Percentiles rank a stretch among this genome's conserved stretches.
Conservation (phyloP, 2,113 vertebrate species). For the Formicarius rufipectus region DNA sequence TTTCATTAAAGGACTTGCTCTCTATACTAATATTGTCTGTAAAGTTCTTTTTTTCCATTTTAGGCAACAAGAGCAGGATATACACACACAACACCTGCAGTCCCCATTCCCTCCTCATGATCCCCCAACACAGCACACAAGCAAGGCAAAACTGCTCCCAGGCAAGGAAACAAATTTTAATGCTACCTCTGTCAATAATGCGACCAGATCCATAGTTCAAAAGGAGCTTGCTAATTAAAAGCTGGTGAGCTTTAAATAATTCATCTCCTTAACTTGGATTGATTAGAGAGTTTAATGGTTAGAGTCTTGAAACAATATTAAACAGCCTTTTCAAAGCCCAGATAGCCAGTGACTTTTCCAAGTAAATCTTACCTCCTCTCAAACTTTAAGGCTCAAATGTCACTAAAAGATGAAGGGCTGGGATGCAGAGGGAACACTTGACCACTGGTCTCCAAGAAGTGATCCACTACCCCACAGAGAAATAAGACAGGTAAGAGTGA, state of each 20-base stretch:
- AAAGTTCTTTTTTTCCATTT: too few species aligned
- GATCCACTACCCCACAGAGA: background rate
- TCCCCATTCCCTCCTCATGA: background rate
- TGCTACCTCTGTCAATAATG: constrained; percentile 91
- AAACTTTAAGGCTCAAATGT: constrained; percentile 26
- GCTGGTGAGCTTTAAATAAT: constrained; percentile 97
- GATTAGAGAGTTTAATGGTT: constrained; percentile 96
- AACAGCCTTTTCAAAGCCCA: constrained; percentile 87
- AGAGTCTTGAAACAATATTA: constrained; percentile 96
- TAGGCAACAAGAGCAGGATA: background rate
- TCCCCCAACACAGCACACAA: background rate
- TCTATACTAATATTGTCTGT: too few species aligned
- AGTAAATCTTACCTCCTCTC: constrained; percentile 23
- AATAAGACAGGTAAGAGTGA: background rate
- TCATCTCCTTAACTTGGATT: constrained; percentile 99
- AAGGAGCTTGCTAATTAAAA: constrained; percentile 99
- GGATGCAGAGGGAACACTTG: background rate
- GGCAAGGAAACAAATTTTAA: constrained; percentile 71
- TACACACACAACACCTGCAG: background rate
- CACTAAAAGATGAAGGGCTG: background rate
- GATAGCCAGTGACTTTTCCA: constrained; percentile 49
- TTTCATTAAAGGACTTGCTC: too few species aligned
- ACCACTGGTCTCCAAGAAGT: background rate
- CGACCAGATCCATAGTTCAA: constrained; percentile 94
- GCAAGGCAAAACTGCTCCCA: constrained; percentile 47